Evolutionary conservation across 2,888 invertebrate genomes (phyloP).

Genomic region (Operophtera brumata): DNA sequence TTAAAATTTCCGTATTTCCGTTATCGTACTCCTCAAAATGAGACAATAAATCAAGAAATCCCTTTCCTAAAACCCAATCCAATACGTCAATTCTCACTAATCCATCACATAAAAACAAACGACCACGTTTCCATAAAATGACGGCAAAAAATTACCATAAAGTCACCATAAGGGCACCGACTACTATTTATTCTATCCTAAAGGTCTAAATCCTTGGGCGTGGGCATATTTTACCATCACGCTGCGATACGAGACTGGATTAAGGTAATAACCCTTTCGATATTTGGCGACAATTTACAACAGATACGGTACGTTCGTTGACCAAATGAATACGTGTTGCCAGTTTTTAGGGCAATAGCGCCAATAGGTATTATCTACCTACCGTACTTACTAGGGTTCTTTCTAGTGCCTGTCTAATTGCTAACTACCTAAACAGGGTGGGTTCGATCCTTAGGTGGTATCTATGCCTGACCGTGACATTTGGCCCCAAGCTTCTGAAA

Average conservation of each 20-base stretch:
- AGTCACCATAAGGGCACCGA: conserved; percentile 42
- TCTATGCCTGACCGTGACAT: too few species aligned
- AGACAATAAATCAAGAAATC: conserved; percentile 18
- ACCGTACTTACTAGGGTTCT: too few species aligned
- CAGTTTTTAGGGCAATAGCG: too few species aligned
- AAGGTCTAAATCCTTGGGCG: conserved; percentile 46
- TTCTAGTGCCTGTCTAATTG: too few species aligned
- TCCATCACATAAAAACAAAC: conserved; percentile 62
- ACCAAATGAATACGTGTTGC: conserved; percentile 8
- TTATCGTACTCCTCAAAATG: conserved; percentile 2
- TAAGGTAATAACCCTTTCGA: conserved; percentile 51
- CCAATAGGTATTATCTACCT: too few species aligned
- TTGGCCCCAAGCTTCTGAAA: too few species aligned
- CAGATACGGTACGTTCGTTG: conserved; percentile 40
- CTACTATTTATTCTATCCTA: conserved; percentile 10
- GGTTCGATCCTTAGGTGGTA: too few species aligned
- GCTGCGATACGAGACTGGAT: conserved; percentile 48
- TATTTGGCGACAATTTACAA: conserved; percentile 39
- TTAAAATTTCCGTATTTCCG: neutral
- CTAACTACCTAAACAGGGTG: too few species aligned
- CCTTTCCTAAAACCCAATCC: conserved; percentile 27
- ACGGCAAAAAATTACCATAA: conserved; percentile 50
- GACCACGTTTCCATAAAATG: conserved; percentile 37
- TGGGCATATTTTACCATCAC: conserved; percentile 57
- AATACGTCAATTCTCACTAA: conserved; percentile 34